Conservation (phyloP, 2,888 invertebrate species). For the Nesidiocoris tenuis region DNA sequence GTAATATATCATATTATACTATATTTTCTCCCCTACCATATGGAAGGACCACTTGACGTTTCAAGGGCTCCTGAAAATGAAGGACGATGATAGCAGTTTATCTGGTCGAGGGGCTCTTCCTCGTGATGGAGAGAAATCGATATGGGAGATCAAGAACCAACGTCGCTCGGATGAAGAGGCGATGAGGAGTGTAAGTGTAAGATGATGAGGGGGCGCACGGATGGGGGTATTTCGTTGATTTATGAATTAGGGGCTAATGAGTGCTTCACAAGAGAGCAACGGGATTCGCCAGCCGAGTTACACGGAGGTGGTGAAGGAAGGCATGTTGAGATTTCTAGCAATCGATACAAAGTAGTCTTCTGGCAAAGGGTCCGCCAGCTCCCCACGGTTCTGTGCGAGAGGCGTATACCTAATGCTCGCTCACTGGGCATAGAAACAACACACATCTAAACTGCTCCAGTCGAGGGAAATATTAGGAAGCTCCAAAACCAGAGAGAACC, state of each 20-base stretch:
- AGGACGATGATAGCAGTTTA: constrained; percentile 12
- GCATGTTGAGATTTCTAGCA: constrained; percentile 18
- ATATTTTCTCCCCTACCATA: background rate
- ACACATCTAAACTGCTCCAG: background rate
- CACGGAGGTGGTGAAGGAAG: background rate
- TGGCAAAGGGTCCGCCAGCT: too few relatives aligned
- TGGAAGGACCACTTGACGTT: background rate
- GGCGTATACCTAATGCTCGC: too few relatives aligned
- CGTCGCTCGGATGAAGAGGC: background rate
- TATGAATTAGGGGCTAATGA: constrained; percentile 34
- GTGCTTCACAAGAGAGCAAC: constrained; percentile 15
- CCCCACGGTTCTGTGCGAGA: too few relatives aligned
- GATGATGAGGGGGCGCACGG: background rate
- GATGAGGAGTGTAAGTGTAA: background rate
- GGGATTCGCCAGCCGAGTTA: background rate
- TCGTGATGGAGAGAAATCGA: constrained; percentile 13
- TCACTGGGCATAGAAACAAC: background rate
- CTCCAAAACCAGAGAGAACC: background rate
- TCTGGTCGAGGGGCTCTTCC: background rate
- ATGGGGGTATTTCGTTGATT: constrained; percentile 23
- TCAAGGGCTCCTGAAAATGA: background rate
- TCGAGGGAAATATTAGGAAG: background rate
- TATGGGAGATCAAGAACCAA: constrained; percentile 12
- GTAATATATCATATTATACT: background rate
- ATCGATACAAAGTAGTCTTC: constrained; percentile 34